Evolutionary conservation across 2,888 invertebrate genomes (phyloP).

Genomic region (Eucera pruinosa): DNA sequence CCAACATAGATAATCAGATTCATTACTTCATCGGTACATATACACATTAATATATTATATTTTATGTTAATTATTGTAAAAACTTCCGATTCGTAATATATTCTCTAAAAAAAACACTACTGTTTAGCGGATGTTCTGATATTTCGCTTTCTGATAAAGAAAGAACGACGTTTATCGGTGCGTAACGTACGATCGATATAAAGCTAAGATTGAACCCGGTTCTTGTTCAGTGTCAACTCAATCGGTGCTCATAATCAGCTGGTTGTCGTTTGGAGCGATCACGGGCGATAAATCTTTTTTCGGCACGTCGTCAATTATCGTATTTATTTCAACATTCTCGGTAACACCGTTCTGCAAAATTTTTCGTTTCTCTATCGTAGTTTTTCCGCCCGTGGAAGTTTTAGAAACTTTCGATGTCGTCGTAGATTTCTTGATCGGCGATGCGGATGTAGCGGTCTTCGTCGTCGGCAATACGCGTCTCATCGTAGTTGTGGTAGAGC

Average conservation of each 20-base stretch:
- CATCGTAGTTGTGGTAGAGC: constrained; percentile 60
- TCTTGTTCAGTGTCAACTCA: constrained; percentile 65
- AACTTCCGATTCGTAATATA: constrained; percentile 65
- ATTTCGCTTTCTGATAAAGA: constrained; percentile 50
- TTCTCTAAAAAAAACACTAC: constrained; percentile 67
- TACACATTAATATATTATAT: constrained; percentile 65
- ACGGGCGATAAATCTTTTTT: constrained; percentile 86
- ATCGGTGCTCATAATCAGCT: constrained; percentile 80
- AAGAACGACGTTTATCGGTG: constrained; percentile 50
- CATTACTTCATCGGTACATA: constrained; percentile 50
- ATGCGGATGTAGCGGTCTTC: constrained; percentile 53
- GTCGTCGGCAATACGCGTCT: constrained; percentile 66
- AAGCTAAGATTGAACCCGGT: constrained; percentile 44
- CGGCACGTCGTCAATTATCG: constrained; percentile 82
- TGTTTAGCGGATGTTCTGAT: constrained; percentile 56
- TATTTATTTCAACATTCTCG: constrained; percentile 70
- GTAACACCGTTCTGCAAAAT: constrained; percentile 78
- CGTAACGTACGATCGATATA: constrained; percentile 54
- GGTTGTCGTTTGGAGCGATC: constrained; percentile 79
- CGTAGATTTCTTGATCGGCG: constrained; percentile 69
- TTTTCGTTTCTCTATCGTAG: constrained; percentile 55
- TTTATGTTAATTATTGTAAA: constrained; percentile 71
- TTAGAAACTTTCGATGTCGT: constrained; percentile 66
- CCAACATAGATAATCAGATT: constrained; percentile 48
- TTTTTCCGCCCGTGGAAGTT: constrained; percentile 32